phyloP scores from a whole-genome alignment of 2,113 vertebrate genomes.

The Plectropomus leopardus region DNA sequence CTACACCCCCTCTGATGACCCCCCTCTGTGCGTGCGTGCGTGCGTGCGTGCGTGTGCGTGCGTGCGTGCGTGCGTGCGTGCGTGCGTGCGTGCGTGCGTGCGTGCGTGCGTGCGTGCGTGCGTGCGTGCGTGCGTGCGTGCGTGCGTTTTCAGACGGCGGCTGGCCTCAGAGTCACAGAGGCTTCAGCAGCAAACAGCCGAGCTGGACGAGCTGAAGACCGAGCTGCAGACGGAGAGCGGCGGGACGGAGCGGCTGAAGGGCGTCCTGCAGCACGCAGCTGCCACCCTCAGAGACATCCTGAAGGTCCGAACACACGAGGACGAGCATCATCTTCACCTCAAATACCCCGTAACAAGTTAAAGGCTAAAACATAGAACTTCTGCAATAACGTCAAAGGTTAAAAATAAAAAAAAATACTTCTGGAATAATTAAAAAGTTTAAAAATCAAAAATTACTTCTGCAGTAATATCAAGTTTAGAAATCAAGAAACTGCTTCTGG shows the following conservation, averaged over 20 bases:
- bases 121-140: too few relatives aligned
- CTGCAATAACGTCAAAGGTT: too few relatives aligned
- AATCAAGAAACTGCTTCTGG: too few relatives aligned
- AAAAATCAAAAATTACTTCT: too few relatives aligned
- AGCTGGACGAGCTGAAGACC: conserved; percentile 12
- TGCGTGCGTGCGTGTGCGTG: not conserved
- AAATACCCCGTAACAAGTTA: too few relatives aligned
- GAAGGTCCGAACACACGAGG: conserved; percentile 59
- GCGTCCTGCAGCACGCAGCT: conserved; percentile 65
- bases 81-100: not conserved
- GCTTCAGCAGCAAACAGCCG: not conserved
- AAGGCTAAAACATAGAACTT: too few relatives aligned
- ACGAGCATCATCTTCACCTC: too few relatives aligned
- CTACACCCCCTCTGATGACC: too few relatives aligned
- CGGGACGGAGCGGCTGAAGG: conserved; percentile 39
- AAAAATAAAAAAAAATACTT: too few relatives aligned
- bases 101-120: too few relatives aligned
- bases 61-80: not conserved
- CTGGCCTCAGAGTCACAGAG: conserved; percentile 12
- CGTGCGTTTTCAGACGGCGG: conserved; percentile 70
- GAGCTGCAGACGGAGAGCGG: conserved; percentile 65
- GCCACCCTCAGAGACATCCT: conserved; percentile 70
- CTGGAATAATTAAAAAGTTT: too few relatives aligned
- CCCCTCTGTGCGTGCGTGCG: not conserved
- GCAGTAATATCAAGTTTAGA: too few relatives aligned